Conservation (phyloP, 1,140 invertebrate species). For the Antheraea mylitta region DNA sequence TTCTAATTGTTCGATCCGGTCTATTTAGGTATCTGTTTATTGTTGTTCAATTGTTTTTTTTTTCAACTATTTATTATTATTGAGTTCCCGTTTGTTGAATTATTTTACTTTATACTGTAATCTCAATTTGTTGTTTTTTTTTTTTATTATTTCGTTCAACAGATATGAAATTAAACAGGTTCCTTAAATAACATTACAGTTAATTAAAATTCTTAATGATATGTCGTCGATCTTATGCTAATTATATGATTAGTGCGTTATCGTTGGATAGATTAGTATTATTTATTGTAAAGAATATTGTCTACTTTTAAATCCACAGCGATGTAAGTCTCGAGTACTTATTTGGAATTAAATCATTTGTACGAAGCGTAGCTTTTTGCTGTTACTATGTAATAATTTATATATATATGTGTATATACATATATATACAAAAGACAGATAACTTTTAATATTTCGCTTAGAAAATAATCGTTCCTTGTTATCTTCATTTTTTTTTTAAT, state of each 20-base stretch:
- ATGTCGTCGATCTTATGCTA: slow-evolving; percentile 54
- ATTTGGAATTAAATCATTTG: slow-evolving; percentile 34
- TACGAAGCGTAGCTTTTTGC: slow-evolving; percentile 23
- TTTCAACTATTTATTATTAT: slow-evolving; percentile 11
- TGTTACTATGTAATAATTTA: slow-evolving; percentile 7
- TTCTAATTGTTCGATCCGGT: slow-evolving; percentile 40
- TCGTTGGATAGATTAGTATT: slow-evolving; percentile 36
- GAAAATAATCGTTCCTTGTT: slow-evolving; percentile 5
- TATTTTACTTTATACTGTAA: too few species aligned
- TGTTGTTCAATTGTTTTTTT: slow-evolving; percentile 29
- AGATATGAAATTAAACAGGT: slow-evolving; percentile 41
- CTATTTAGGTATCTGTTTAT: slow-evolving; percentile 38
- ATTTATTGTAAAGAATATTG: slow-evolving; percentile 20
- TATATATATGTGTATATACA: neutral
- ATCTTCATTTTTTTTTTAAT: neutral
- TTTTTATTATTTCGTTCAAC: neutral
- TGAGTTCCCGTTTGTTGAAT: too few species aligned
- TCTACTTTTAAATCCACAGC: slow-evolving; percentile 11
- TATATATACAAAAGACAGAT: neutral
- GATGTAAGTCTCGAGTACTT: slow-evolving; percentile 42
- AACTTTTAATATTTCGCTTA: slow-evolving; percentile 3
- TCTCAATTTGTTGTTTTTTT: neutral
- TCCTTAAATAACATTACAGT: slow-evolving; percentile 25
- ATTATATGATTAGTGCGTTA: slow-evolving; percentile 24
- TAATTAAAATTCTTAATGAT: slow-evolving; percentile 61